Evolutionary conservation across 1,140 invertebrate genomes (phyloP), one percentile per base, ranked within the genome.

Genomic region (Kradibia gibbosae): DNA sequence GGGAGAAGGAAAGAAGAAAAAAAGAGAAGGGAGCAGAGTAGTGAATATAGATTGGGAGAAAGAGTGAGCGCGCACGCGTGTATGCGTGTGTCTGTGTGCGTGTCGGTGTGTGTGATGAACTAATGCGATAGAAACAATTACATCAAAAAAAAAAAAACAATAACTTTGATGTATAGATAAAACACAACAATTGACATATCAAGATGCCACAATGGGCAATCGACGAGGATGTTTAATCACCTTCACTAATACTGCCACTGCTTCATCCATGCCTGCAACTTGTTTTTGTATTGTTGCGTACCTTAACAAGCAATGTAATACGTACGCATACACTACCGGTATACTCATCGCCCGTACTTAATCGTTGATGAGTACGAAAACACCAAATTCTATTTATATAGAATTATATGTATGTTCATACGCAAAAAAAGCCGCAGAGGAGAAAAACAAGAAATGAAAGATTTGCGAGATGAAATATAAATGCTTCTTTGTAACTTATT

Each of bases 401-500:
- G 7, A 45, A 8, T 42, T 13, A 25, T 25, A 25, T 57, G 17
- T 17, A 57, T 22, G 4, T 17, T 10, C 22, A 57, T 57, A 50
- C 50, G 17, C 60, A 28, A 20, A 36, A 55, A 48, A 17, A 60
- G 15, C 20, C 39, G 42, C 28, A 20, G 50, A 36, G 76, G 45
- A n/a, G 48, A 34, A 72, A 39, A 60, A 70, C 74, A 62, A 55
- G 15, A 83, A 75, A 80, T 25, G 5, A 55, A 72, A 67, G 10
- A 25, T 20, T 3, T 39, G 22, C 57, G 65, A 82, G 65, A 71
- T 67, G 82, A 85, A 60, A 74, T 48, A 50, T 86, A 88, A 88
- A 84, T 88, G 90, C 90, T 91, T 91, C 85, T 88, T 91, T 90
- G 88, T 89, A 88, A 91, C 86, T 90, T 89, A 90, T 90, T 91